Percentiles rank a stretch among this genome's conserved stretches.
Evolutionary conservation across 1,140 invertebrate species (phyloP).

Genomic region (Euwallacea fornicatus): DNA sequence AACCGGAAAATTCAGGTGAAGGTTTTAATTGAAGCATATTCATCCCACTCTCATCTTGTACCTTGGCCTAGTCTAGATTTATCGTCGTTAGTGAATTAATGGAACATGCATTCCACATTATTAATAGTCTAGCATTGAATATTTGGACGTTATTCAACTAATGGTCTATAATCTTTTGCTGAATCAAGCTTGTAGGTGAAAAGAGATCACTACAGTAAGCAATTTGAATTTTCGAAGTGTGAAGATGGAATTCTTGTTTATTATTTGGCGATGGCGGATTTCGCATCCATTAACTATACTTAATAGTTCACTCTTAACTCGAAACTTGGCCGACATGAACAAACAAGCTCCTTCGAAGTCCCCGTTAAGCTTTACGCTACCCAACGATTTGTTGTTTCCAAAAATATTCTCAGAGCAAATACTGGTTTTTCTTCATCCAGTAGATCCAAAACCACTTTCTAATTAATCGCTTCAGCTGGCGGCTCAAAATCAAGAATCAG

Average conservation of each 20-base stretch:
- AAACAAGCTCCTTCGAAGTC: conserved; percentile 28
- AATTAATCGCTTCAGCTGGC: neutral
- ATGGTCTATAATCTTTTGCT: no score
- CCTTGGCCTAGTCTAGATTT: no score
- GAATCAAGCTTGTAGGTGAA: neutral
- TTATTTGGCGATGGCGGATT: conserved; percentile 28
- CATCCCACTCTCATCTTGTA: no score
- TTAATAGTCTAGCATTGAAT: no score
- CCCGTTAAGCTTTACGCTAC: conserved; percentile 13
- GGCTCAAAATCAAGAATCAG: no score
- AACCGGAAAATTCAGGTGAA: no score
- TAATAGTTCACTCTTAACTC: conserved; percentile 35
- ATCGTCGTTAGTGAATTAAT: no score
- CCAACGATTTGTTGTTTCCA: conserved; percentile 14
- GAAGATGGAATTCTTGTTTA: conserved; percentile 10
- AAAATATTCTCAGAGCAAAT: conserved; percentile 9
- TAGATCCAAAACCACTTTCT: no score
- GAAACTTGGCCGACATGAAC: conserved; percentile 26
- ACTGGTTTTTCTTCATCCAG: no score
- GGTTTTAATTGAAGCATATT: no score
- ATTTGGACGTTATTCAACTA: no score
- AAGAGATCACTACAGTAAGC: conserved; percentile 4
- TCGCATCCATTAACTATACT: conserved; percentile 33
- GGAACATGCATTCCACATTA: no score
- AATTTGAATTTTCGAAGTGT: conserved; percentile 18